Evolutionary conservation across 2,888 invertebrate species (phyloP).

Genomic region (Gari tellinella): DNA sequence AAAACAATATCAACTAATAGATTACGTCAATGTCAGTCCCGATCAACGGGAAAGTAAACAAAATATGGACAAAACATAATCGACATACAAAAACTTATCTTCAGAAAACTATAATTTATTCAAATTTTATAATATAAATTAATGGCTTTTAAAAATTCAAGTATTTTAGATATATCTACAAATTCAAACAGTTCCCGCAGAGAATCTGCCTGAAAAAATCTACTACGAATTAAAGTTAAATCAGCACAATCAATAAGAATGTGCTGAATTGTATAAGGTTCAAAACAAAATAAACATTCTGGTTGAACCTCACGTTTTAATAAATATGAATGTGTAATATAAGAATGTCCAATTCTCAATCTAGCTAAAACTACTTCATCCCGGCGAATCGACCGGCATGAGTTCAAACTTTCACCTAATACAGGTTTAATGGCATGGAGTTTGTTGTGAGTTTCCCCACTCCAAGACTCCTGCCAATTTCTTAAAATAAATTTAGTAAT

Average conservation of each 20-base stretch:
- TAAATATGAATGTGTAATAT: slow-evolving; percentile 12
- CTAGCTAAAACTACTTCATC: slow-evolving; percentile 19
- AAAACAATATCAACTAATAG: no score
- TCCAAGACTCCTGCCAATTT: slow-evolving; percentile 17
- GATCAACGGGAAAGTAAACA: no score
- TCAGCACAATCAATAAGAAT: slow-evolving; percentile 19
- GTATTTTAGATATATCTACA: not conserved
- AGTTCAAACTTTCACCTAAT: not conserved
- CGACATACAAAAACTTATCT: no score
- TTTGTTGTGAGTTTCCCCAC: slow-evolving; percentile 7
- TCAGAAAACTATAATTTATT: no score
- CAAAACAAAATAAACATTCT: slow-evolving; percentile 3
- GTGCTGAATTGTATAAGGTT: slow-evolving; percentile 7
- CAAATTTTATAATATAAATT: slow-evolving; percentile 2
- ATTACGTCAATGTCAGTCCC: no score
- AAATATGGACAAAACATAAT: no score
- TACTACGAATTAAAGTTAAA: not conserved
- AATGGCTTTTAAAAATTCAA: slow-evolving; percentile 4
- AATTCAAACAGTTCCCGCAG: not conserved
- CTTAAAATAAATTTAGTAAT: slow-evolving; percentile 7
- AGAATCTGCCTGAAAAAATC: not conserved
- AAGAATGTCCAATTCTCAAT: slow-evolving; percentile 14
- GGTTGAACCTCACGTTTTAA: slow-evolving; percentile 11
- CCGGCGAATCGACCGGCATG: not conserved
- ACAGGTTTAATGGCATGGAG: slow-evolving; percentile 3